phyloP scores from a whole-genome alignment of 2,797 vertebrate species.

The Syngnathus acus region DNA sequence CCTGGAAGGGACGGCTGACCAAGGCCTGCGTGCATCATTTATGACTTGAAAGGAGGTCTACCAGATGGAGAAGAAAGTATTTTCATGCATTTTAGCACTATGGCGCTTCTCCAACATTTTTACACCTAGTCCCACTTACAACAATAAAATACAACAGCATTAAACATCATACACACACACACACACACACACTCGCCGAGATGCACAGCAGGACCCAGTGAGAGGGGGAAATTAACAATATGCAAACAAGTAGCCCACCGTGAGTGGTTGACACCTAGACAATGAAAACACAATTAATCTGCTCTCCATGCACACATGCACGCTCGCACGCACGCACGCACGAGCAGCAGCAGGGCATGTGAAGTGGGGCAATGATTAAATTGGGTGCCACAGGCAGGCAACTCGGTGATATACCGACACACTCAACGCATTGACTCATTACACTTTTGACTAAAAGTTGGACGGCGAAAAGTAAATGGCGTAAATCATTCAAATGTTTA shows the following conservation, averaged over 20 bases:
- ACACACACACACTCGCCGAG: slow-evolving; percentile 3
- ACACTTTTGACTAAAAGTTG: slow-evolving; percentile 23
- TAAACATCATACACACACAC: slow-evolving; percentile 12
- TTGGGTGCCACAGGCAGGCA: slow-evolving; percentile 33
- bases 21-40: background rate
- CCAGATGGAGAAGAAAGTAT: background rate
- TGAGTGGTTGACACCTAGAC: slow-evolving; percentile 46
- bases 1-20: background rate
- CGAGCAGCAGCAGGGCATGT: slow-evolving; percentile 27
- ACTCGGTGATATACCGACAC: slow-evolving; percentile 38
- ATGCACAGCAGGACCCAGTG: slow-evolving; percentile 13
- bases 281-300: slow-evolving; percentile 9
- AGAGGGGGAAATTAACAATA: slow-evolving; percentile 58
- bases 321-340: slow-evolving; percentile 5
- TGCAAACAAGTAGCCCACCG: slow-evolving; percentile 51
- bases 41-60: background rate
- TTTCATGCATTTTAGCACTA: background rate
- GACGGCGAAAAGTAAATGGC: slow-evolving; percentile 2
- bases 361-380: slow-evolving; percentile 39
- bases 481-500: slow-evolving; percentile 11
- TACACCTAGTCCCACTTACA: background rate
- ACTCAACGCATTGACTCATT: slow-evolving; percentile 40
- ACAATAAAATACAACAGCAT: background rate
- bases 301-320: slow-evolving; percentile 14
- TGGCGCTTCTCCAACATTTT: background rate